Evolutionary conservation across 1,140 invertebrate genomes (phyloP).

Genomic region (Drosophila fuyamai): DNA sequence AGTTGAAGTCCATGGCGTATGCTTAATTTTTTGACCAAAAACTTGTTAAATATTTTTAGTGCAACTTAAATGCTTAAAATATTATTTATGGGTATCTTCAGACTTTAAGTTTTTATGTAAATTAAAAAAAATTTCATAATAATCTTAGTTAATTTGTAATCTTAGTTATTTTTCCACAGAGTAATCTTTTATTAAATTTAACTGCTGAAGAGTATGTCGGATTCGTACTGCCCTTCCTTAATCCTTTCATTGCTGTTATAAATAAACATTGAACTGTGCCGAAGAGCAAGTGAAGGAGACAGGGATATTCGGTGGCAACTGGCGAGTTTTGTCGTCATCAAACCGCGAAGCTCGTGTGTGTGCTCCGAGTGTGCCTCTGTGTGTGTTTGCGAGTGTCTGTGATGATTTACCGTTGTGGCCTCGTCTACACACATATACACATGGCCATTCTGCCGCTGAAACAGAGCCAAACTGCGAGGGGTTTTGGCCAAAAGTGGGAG

Average conservation of each 20-base stretch:
- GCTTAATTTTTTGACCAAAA: too few relatives aligned
- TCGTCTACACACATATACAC: constrained; percentile 36
- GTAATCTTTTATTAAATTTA: too few relatives aligned
- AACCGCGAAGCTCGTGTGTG: constrained; percentile 28
- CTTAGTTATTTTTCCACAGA: too few relatives aligned
- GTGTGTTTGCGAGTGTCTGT: constrained; percentile 29
- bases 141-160: too few relatives aligned
- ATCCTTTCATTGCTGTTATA: constrained; percentile 24
- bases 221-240: neutral
- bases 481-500: constrained; percentile 9
- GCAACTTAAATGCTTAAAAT: too few relatives aligned
- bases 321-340: constrained; percentile 65
- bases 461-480: constrained; percentile 16
- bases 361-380: constrained; percentile 5
- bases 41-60: too few relatives aligned
- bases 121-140: too few relatives aligned
- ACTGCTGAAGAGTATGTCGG: neutral
- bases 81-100: too few relatives aligned
- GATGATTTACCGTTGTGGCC: constrained; percentile 82
- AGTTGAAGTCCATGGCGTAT: too few relatives aligned
- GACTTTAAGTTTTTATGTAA: too few relatives aligned
- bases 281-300: constrained; percentile 18
- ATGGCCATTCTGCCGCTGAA: constrained; percentile 31
- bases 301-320: constrained; percentile 29
- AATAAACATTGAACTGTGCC: constrained; percentile 54